These are phyloP conservation scores for Hippasteria phrygiana DNA, from an alignment of 53 echinoderm and acorn worm species.

Conservation along the genomic window DNA sequence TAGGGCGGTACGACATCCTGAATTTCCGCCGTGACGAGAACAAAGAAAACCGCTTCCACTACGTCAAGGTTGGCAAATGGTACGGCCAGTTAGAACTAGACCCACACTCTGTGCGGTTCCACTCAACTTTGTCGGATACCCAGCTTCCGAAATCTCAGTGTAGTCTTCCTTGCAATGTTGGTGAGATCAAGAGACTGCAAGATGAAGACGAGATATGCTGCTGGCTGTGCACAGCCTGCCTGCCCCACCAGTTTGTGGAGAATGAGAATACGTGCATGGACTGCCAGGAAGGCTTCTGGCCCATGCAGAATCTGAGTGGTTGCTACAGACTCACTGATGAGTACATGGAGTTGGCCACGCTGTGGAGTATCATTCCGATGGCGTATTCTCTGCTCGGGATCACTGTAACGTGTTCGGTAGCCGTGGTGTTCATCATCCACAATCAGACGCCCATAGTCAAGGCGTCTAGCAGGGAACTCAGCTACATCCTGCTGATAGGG, in stretches of 20 bases:
- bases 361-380: constrained; percentile 79
- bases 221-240: constrained; percentile 89
- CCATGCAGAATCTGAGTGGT: constrained; percentile 79
- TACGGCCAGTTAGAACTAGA: constrained; percentile 71
- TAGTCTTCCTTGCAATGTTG: constrained; percentile 87
- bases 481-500: constrained; percentile 88
- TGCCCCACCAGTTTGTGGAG: constrained; percentile 81
- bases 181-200: constrained; percentile 83
- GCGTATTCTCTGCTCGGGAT: constrained; percentile 80
- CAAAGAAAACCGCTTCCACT: constrained; percentile 60
- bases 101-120: constrained; percentile 62
- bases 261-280: constrained; percentile 87
- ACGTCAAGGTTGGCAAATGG: constrained; percentile 90
- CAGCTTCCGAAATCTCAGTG: constrained; percentile 84
- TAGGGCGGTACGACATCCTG: constrained; percentile 97
- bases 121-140: constrained; percentile 58
- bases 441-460: constrained; percentile 94
- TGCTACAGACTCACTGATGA: constrained; percentile 81
- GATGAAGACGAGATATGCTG: constrained; percentile 92
- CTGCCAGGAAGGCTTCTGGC: constrained; percentile 81
- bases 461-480: constrained; percentile 94
- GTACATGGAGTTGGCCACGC: constrained; percentile 78
- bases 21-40: constrained; percentile 74
- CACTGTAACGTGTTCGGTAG: constrained; percentile 75
- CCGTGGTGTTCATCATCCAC: constrained; percentile 82